Evolutionary conservation across 2,888 invertebrate species (phyloP), one percentile per base, ranked within the genome.

Genomic region (Malthinus seriepunctatus): DNA sequence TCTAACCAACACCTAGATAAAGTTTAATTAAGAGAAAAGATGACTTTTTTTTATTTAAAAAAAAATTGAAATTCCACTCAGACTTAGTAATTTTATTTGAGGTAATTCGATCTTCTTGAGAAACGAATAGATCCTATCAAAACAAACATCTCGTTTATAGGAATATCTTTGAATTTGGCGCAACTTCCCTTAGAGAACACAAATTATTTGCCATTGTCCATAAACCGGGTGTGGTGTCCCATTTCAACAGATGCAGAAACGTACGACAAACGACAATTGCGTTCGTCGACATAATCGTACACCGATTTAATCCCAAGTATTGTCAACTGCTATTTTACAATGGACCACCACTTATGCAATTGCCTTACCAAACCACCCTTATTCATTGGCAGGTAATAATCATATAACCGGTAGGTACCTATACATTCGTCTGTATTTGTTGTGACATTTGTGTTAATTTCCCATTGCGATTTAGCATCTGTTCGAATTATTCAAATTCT

Each of bases 321-420:
- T 72, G 73, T 72, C 71, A 67, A 66, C 70, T 68, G 67, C 71
- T 73, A 66, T 59, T 55, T 64, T 56, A 72, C 71, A 73, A 73
- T 69, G 66, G 67, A 42, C 56, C 63, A 58, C 69, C 72, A 72
- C 73, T 73, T 72, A 71, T 63, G 67, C 73, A 69, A 73, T 73
- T 71, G 71, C 44, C 42, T 42, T 71, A 56, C 67, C 2, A 37
- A 49, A 15, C 34, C 56, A 35, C 51, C 60, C 60, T 47, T 51
- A 55, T 51, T 42, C 67, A 74, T 74, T 74, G 75, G 75, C 75
- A 75, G 75, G 75, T 75, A 75, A 75, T 75, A 75, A 74, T 73
- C 71, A 69, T 23, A 23, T 23, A 23, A 23, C 23, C 5, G n/a
- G 5, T 5, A 5, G 23, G 23, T 23, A 23, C 23, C 23, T 23